Evolutionary conservation across 2,797 vertebrate species (phyloP).

Genomic region (Margarornis squamiger): DNA sequence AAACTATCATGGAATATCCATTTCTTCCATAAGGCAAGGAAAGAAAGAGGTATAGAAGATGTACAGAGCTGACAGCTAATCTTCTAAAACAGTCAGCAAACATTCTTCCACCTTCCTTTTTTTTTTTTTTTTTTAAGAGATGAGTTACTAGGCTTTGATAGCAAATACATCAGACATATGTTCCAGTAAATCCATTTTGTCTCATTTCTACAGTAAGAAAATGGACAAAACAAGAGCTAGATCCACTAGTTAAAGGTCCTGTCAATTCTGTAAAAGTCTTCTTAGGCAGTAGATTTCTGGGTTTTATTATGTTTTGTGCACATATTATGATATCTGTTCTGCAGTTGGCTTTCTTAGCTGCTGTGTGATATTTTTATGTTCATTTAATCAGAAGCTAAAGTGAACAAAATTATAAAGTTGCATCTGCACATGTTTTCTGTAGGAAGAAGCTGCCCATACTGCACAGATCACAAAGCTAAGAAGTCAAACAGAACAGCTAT

Average conservation of each 20-base stretch:
- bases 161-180: not conserved
- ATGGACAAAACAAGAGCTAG: not conserved
- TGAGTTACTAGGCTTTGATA: not conserved
- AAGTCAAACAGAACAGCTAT: not conserved
- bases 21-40: not conserved
- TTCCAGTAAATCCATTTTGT: not conserved
- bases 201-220: not conserved
- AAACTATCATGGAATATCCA: not conserved
- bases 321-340: not conserved
- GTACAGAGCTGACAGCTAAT: not conserved
- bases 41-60: not conserved
- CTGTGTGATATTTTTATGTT: not conserved
- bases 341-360: not conserved
- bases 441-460: not conserved
- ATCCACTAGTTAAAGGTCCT: not conserved
- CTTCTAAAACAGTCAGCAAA: not conserved
- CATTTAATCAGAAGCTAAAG: not conserved
- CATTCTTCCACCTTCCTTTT: rapidly evolving
- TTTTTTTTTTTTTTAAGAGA: not conserved
- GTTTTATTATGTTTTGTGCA: not conserved
- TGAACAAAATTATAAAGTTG: not conserved
- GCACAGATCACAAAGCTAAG: not conserved
- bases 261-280: not conserved
- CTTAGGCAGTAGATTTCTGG: not conserved
- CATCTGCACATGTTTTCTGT: not conserved